Evolutionary conservation across 2,888 invertebrate species (phyloP).

Genomic region (Stenoptilia bipunctidactyla): DNA sequence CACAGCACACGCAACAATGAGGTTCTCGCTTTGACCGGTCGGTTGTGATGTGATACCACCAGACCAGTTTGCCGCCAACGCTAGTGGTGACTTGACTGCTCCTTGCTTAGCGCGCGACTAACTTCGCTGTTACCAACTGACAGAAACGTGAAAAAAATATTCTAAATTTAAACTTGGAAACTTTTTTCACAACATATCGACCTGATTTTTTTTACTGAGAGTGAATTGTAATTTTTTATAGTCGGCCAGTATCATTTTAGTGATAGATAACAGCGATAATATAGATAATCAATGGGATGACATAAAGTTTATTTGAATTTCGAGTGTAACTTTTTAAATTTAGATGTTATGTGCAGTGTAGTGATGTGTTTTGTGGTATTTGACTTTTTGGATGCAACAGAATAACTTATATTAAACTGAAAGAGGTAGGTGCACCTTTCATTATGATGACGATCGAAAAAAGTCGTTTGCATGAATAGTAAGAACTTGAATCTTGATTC

Average conservation of each 20-base stretch:
- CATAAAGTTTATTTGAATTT: too few species aligned
- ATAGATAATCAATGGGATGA: too few species aligned
- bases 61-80: conserved; percentile 46
- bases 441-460: conserved; percentile 11
- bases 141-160: conserved; percentile 21
- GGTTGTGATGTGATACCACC: too few species aligned
- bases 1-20: too few species aligned
- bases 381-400: conserved; percentile 29
- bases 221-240: too few species aligned
- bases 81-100: conserved; percentile 29
- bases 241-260: too few species aligned
- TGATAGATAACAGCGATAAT: too few species aligned
- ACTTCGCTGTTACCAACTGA: conserved; percentile 15
- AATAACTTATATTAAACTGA: conserved; percentile 43
- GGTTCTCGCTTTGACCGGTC: conserved; percentile 44
- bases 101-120: conserved; percentile 32
- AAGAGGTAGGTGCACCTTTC: conserved; percentile 44
- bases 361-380: conserved; percentile 44
- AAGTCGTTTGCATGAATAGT: conserved; percentile 37
- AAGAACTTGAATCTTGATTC: neutral
- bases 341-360: conserved; percentile 22
- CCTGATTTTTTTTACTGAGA: too few species aligned
- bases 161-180: too few species aligned
- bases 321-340: neutral
- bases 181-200: too few species aligned